phyloP scores from a whole-genome alignment of 2,888 invertebrate species.

The Ptilodon capucinus region DNA sequence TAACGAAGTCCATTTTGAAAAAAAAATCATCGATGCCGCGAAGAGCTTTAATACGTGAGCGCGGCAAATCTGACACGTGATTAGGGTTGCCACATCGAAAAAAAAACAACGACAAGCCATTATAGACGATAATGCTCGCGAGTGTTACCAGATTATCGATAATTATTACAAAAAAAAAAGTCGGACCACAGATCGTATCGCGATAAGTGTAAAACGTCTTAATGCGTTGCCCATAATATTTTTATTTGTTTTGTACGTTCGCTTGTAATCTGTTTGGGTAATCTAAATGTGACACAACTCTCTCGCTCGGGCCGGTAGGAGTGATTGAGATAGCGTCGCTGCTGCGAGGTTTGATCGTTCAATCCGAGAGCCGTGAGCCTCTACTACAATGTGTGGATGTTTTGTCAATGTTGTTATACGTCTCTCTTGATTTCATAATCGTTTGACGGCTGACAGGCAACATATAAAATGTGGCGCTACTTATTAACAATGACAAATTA shows the following conservation, averaged over 20 bases:
- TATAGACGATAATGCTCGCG: conserved; percentile 57
- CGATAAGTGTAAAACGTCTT: conserved; percentile 70
- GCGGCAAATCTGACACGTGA: conserved; percentile 79
- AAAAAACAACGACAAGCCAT: conserved; percentile 69
- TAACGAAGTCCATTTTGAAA: conserved; percentile 57
- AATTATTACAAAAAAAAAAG: conserved; percentile 74
- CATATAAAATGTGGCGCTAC: conserved; percentile 37
- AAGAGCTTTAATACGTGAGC: conserved; percentile 59
- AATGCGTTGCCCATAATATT: conserved; percentile 75
- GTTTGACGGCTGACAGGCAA: conserved; percentile 60
- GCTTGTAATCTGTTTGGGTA: conserved; percentile 52
- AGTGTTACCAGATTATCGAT: conserved; percentile 81
- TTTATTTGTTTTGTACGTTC: conserved; percentile 74
- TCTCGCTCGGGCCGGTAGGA: conserved; percentile 36
- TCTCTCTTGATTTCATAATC: conserved; percentile 61
- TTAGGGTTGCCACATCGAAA: conserved; percentile 76
- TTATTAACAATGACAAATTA: conserved; percentile 1
- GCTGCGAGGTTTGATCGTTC: conserved; percentile 71
- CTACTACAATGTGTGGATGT: conserved; percentile 42
- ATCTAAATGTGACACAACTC: conserved; percentile 63
- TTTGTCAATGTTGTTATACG: conserved; percentile 53
- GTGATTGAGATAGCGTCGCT: conserved; percentile 47
- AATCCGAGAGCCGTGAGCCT: conserved; percentile 49
- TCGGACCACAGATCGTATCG: conserved; percentile 60
- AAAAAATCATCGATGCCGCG: conserved; percentile 63